Conservation (phyloP, 2,888 invertebrate species). For the Drosophila niveifrons region DNA sequence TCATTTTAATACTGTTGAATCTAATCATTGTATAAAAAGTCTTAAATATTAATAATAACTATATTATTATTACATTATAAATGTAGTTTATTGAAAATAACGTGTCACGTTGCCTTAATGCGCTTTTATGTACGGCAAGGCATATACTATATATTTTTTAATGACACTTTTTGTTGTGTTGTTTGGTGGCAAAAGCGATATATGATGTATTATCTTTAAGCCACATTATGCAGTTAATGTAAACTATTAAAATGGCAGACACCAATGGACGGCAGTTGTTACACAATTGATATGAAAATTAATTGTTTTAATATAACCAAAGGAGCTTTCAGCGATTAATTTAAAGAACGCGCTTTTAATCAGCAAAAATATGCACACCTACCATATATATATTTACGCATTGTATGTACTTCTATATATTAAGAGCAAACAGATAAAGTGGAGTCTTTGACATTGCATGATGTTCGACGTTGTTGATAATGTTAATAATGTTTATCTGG, state of each 20-base stretch:
- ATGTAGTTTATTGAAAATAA: constrained; percentile 6
- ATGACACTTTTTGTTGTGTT: not conserved
- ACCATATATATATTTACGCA: constrained; percentile 30
- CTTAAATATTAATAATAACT: too few relatives aligned
- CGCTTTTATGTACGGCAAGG: constrained; percentile 3
- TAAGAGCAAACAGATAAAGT: constrained; percentile 25
- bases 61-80: too few relatives aligned
- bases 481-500: constrained; percentile 34
- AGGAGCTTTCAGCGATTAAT: constrained; percentile 44
- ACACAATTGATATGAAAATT: constrained; percentile 49
- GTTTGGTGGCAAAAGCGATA: not conserved
- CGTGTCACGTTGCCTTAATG: constrained; percentile 3
- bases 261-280: constrained; percentile 15
- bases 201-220: constrained; percentile 31
- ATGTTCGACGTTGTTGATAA: constrained; percentile 43
- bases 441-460: constrained; percentile 29
- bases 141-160: not conserved
- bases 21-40: too few relatives aligned
- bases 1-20: too few relatives aligned
- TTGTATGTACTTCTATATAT: constrained; percentile 23
- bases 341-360: constrained; percentile 26
- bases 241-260: constrained; percentile 50
- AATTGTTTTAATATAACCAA: constrained; percentile 54
- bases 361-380: constrained; percentile 9
- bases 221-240: constrained; percentile 60